A percentile compares a stretch with the other conserved stretches of the same genome.
phyloP scores from a whole-genome alignment of 2,888 invertebrate species.

The Protonemura montana region DNA sequence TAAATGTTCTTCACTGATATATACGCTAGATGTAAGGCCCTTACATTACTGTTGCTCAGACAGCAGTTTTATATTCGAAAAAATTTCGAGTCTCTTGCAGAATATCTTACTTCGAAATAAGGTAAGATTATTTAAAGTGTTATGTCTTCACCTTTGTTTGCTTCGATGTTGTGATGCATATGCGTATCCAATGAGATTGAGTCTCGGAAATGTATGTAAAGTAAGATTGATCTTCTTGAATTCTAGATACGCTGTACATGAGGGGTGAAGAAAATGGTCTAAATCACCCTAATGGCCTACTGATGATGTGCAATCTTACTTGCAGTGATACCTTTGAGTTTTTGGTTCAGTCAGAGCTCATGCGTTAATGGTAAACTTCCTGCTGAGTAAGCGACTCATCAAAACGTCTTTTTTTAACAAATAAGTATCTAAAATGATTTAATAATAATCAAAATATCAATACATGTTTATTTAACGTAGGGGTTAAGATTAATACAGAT shows the following conservation, averaged over 20 bases:
- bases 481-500: too few species aligned
- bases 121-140: background rate
- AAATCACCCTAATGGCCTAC: background rate
- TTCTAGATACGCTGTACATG: background rate
- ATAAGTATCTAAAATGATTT: too few species aligned
- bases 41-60: background rate
- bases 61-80: background rate
- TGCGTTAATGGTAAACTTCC: too few species aligned
- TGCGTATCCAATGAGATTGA: background rate
- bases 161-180: background rate
- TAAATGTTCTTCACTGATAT: background rate
- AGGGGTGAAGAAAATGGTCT: background rate
- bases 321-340: background rate
- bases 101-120: background rate
- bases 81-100: background rate
- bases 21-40: background rate
- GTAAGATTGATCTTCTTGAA: background rate
- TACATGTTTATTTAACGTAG: too few species aligned
- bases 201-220: background rate
- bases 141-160: background rate
- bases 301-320: background rate
- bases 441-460: too few species aligned
- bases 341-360: too few species aligned
- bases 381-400: too few species aligned
- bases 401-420: too few species aligned